Conservation (phyloP, 2,113 vertebrate species). For the Procavia capensis region DNA sequence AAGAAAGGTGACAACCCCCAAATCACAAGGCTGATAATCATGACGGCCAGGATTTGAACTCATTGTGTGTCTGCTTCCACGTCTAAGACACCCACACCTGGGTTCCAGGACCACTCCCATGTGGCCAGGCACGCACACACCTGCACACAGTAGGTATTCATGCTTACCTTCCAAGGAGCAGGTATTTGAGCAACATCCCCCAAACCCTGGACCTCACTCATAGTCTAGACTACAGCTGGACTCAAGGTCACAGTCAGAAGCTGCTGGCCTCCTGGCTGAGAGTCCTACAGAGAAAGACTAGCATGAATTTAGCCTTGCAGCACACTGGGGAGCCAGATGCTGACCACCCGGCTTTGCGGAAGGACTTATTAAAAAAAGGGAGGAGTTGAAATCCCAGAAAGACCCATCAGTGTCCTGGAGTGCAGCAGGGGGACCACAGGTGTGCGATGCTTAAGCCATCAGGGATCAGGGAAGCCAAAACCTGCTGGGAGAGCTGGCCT, state of each 20-base stretch:
- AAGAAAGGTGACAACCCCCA: neutral
- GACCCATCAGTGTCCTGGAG: neutral
- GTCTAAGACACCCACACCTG: neutral
- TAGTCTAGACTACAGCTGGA: neutral
- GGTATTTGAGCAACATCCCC: neutral
- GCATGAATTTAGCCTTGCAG: neutral
- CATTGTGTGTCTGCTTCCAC: neutral
- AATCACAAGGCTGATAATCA: accelerated
- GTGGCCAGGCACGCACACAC: no score
- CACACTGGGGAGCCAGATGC: accelerated
- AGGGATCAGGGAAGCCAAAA: no score
- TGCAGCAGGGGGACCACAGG: neutral
- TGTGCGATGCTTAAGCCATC: no score
- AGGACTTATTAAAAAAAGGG: neutral
- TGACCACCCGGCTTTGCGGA: neutral
- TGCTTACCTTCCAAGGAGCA: neutral
- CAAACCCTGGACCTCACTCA: neutral
- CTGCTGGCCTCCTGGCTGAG: neutral
- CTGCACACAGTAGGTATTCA: neutral
- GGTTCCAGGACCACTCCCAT: neutral
- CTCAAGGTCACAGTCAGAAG: neutral
- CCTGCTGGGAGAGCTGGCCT: neutral
- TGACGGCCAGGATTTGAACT: neutral
- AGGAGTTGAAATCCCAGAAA: neutral
- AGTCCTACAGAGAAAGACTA: neutral